phyloP scores from a whole-genome alignment of 2,113 vertebrate species.

The Daboia siamensis region DNA sequence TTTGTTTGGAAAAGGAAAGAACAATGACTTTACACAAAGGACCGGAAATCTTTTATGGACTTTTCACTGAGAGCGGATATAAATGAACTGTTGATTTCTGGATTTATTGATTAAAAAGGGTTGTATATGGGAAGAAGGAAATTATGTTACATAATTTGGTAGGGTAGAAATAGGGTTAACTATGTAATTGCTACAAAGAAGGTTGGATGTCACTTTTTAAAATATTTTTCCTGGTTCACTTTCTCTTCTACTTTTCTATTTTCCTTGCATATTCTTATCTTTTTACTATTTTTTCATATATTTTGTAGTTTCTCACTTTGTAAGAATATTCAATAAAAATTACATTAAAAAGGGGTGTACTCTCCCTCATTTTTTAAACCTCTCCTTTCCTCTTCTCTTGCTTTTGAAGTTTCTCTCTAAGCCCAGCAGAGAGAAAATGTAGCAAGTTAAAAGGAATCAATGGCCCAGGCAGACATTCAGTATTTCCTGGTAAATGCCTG shows the following conservation, averaged over 20 bases:
- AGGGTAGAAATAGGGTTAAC: background rate
- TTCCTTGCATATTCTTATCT: background rate
- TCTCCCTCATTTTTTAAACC: background rate
- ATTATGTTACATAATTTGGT: background rate
- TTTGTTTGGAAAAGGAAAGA: background rate
- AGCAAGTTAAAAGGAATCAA: background rate
- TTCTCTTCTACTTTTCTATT: background rate
- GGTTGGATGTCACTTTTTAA: background rate
- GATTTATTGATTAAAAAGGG: background rate
- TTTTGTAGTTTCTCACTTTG: background rate
- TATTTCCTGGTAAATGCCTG: background rate
- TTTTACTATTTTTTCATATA: background rate
- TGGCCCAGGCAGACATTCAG: background rate
- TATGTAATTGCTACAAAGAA: background rate
- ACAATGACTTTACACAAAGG: background rate
- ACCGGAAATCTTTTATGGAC: background rate
- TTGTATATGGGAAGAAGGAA: background rate
- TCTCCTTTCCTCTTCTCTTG: background rate
- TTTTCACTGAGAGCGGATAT: background rate
- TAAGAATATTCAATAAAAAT: background rate
- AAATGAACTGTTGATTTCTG: background rate
- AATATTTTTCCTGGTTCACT: background rate
- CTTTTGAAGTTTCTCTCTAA: conserved; percentile 4
- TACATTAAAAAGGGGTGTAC: background rate
- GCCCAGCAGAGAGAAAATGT: background rate